Evolutionary conservation across 2,888 invertebrate species (phyloP), one percentile per base, ranked within the genome.

Genomic region (Polydrusus tereticollis): DNA sequence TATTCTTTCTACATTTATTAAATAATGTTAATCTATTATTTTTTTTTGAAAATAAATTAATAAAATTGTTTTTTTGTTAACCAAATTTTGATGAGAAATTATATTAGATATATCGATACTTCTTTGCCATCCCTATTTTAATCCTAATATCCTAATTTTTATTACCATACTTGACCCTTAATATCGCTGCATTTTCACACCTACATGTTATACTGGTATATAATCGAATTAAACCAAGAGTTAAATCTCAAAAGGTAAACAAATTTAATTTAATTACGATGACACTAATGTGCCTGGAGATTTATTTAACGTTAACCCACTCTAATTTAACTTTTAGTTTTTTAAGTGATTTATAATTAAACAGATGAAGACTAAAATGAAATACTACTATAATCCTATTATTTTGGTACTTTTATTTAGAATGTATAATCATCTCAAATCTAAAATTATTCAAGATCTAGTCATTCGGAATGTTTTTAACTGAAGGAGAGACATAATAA

Each of bases 141-240:
- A n/a, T n/a, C n/a, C n/a, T 7, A 26, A 26, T 26, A 41, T 16
- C 41, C 1, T 16, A 41, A 41, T 41, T 41, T 23, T 47, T 47
- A 21, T 20, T n/a, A n/a, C n/a, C n/a, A 47, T 8, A 1, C 5
- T 23, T 47, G 47, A 47, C 47, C 47, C 47, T 21, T 20, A 23
- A 52, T 52, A 16, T 52, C 14, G 52, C 16, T 52, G 26, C 52
- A 29, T 29, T 52, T n/a, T 52, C 14, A 52, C 52, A 52, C 52
- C 52, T 52, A 52, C 52, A 16, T 29, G 8, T n/a, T n/a, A n/a
- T n/a, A n/a, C n/a, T n/a, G n/a, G n/a, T 16, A 26, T 29, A 52
- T n/a, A 52, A 52, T 52, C 21, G 16, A 52, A 52, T 52, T 29
- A 29, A 21, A 52, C 16, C 12, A 2, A 16, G 2, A 29, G 12